Percentiles rank a stretch among this genome's conserved stretches.
Evolutionary conservation across 2,113 vertebrate genomes (phyloP).

Genomic region (Mobula hypostoma): DNA sequence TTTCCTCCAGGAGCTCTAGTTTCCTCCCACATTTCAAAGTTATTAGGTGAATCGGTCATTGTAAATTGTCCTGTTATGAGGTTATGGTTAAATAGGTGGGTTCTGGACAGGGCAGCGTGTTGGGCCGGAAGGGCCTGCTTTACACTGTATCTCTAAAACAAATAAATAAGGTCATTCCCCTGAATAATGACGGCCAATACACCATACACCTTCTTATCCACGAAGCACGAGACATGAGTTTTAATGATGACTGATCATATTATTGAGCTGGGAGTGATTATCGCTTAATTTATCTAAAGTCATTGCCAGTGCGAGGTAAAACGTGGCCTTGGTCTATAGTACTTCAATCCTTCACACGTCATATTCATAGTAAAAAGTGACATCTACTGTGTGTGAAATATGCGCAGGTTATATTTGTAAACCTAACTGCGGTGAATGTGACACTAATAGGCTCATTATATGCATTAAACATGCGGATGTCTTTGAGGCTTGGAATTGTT

Average conservation of each 20-base stretch:
- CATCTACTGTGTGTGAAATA: not conserved
- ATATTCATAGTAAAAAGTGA: not conserved
- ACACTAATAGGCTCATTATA: not conserved
- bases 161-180: too few species aligned
- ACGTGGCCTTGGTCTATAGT: not conserved
- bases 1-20: too few species aligned
- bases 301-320: not conserved
- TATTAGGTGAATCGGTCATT: too few species aligned
- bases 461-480: not conserved
- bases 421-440: not conserved
- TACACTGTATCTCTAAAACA: too few species aligned
- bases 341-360: not conserved
- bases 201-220: too few species aligned
- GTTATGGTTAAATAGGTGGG: too few species aligned
- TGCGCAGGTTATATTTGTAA: not conserved
- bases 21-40: too few species aligned
- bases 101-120: too few species aligned
- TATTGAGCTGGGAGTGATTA: not conserved
- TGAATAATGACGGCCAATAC: too few species aligned
- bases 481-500: not conserved
- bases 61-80: too few species aligned
- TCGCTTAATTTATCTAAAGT: slow-evolving; percentile 8
- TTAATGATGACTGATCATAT: slow-evolving; percentile 6
- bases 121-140: too few species aligned
- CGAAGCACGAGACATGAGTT: not conserved